Evolutionary conservation across 2,888 invertebrate species (phyloP), one percentile per base, ranked within the genome.

Genomic region (Calameuta idolon): DNA sequence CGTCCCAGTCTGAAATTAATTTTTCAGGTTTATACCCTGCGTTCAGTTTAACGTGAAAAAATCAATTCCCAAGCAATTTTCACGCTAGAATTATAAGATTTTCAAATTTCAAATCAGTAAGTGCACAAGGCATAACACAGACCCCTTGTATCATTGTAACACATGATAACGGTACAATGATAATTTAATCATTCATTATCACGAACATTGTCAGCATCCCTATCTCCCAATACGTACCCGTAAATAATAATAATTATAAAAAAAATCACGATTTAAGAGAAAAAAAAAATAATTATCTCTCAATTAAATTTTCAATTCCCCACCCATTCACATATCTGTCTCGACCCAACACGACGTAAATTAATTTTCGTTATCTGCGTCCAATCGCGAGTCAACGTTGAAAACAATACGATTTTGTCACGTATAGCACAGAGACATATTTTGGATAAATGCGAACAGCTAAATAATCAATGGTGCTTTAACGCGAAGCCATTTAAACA

Each of bases 381-480:
- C 40, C 40, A 40, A 5, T 40, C 40, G 5, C 15, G 40, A 40
- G 40, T 40, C 40, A 40, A 40, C 5, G 40, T 40, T 40, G 15
- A 40, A 15, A 40, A 40, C 5, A 40, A 40, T 33, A 33, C 0
- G 40, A 40, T 40, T 15, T 15, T 40, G 1, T 15, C 15, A 4
- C 12, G 2, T 15, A 5, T 0, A 40, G 5, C 40, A 15, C 15
- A 40, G 40, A 40, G 15, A 5, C 5, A 34, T 40, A 34, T 69
- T 68, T 71, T 71, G 69, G 15, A 69, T 40, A 11, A 79, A 37
- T 69, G 12, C 73, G 73, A 79, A 76, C 77, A 69, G 34, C 23
- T 2, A 55, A 23, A 33, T 79, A 81, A 82, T 83, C 78, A 75
- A 82, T 84, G 81, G 74, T 76, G 69, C 74, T 83, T 82, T 82